phyloP scores from a whole-genome alignment of 1,140 invertebrate genomes.

The Ostrea denselamellosa region DNA sequence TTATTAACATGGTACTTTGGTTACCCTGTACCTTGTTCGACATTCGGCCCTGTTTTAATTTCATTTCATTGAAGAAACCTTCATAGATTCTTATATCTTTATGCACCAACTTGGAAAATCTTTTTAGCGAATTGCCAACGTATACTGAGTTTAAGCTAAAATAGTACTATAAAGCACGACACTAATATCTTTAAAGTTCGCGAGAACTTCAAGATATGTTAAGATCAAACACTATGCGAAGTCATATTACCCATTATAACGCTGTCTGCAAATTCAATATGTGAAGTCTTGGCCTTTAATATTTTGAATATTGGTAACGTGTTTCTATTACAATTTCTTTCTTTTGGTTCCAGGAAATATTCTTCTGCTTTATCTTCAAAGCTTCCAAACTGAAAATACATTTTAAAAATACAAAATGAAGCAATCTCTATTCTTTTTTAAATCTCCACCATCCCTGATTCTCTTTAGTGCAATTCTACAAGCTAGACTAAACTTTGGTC shows the following conservation, averaged over 20 bases:
- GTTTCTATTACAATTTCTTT: neutral
- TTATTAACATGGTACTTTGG: too few species aligned
- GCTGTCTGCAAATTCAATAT: neutral
- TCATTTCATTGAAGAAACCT: neutral
- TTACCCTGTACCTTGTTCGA: neutral
- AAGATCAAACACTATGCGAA: too few species aligned
- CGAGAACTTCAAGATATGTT: too few species aligned
- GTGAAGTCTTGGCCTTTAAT: neutral
- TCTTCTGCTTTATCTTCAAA: neutral
- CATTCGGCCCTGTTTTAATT: neutral
- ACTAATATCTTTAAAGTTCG: too few species aligned
- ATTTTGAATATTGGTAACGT: neutral
- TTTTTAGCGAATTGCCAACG: neutral
- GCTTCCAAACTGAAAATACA: constrained; percentile 5
- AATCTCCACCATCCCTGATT: too few species aligned
- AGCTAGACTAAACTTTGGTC: neutral
- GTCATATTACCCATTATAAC: neutral
- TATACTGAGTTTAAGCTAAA: too few species aligned
- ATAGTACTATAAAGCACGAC: too few species aligned
- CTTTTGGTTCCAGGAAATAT: constrained; percentile 28
- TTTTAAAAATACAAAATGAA: neutral
- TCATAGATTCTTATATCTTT: neutral
- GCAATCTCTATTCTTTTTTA: neutral
- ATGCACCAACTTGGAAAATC: neutral
- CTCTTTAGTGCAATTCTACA: neutral